Evolutionary conservation across 1,140 invertebrate genomes (phyloP).

Genomic region (Drosophila sp.): DNA sequence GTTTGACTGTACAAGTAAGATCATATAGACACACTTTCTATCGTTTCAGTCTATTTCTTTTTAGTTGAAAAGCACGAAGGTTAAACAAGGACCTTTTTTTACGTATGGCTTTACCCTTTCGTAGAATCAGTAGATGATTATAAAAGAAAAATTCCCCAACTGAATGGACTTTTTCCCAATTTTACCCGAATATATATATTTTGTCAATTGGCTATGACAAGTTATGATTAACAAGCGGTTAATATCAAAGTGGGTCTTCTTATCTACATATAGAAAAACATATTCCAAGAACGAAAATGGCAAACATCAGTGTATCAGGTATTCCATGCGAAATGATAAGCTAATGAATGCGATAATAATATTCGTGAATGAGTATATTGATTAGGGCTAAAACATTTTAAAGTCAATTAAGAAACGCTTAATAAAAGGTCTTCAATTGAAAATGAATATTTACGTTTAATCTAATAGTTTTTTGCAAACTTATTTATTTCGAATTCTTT

Average conservation of each 20-base stretch:
- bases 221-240: slow-evolving; percentile 5
- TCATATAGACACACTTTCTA: too few relatives aligned
- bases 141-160: too few relatives aligned
- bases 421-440: not conserved
- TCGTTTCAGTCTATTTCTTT: too few relatives aligned
- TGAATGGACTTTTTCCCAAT: not conserved
- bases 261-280: slow-evolving; percentile 35
- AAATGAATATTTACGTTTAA: not conserved
- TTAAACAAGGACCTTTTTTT: too few relatives aligned
- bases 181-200: not conserved
- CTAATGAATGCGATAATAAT: slow-evolving; percentile 6
- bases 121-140: too few relatives aligned
- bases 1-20: too few relatives aligned
- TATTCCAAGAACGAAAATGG: slow-evolving; percentile 8
- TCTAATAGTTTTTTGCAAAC: not conserved
- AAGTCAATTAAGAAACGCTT: not conserved
- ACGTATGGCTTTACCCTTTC: too few relatives aligned
- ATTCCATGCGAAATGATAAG: not conserved
- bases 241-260: slow-evolving; percentile 39
- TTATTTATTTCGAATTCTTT: too few relatives aligned
- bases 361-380: not conserved
- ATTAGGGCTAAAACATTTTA: slow-evolving; percentile 4
- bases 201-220: not conserved
- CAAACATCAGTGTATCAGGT: not conserved
- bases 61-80: too few relatives aligned